Evolutionary conservation across 1,140 invertebrate species (phyloP), one percentile per base, ranked within the genome.

Genomic region (Pemphigus obesinymphae): DNA sequence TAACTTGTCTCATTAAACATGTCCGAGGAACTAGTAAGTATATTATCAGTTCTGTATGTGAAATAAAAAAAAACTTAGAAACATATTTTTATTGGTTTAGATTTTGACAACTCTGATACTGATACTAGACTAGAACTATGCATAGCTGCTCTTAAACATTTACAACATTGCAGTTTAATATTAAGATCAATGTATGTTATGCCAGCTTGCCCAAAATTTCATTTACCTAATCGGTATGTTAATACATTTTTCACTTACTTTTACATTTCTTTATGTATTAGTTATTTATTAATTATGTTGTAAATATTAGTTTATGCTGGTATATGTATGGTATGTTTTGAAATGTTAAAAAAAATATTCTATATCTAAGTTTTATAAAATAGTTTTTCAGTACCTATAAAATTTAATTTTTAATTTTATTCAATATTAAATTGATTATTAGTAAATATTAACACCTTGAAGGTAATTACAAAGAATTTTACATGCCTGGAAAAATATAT

Each of bases 171-270:
- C 86, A 93, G 92, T 83, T 91, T 92, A 82, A 97, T 97, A 82
- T 88, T 98, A 40, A 92, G 93, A 2, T 94, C 94, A 84, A 97
- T 97, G 95, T 96, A 95, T 87, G 92, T 92, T 85, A 97, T 98
- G 95, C 95, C 95, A 23, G 95, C 95, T 83, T 97, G 95, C 87
- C 96, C 96, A 1, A 93, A 94, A 68, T 97, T 98, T 85, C 95
- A 96, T 86, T 93, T 96, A 15, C 93, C 94, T 0, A 93, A 96
- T 84, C 88, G 89, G 89, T 90, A 83, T 82, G 84, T 82, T 31
- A 26, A 73, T 58, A 13, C 2, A n/a, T n/a, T n/a, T 23, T 20
- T 15, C 17, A 26, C 7, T 70, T 17, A 0, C 17, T 1, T 6
- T 10, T 43, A 43, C 20, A 23, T 70, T 50, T 20, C 20, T 3